Evolutionary conservation across 2,113 vertebrate species (phyloP), one percentile per base, ranked within the genome.

Genomic region (Cercopithecus mona): DNA sequence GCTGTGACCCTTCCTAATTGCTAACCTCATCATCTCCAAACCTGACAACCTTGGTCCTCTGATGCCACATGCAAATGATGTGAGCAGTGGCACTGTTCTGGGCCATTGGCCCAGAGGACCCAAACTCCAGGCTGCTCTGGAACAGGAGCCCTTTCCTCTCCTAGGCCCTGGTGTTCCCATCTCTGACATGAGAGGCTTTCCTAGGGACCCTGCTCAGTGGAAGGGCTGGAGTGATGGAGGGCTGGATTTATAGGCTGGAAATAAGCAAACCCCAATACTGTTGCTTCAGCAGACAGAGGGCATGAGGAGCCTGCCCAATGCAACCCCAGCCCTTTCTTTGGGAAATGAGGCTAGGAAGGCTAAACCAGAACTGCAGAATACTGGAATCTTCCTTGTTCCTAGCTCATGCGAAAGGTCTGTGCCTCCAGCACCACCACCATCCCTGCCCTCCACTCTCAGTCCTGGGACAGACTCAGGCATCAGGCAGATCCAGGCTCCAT

Each of bases 191-290:
- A 70, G 18, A 72, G 48, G 73, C 38, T 30, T 75, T 87, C 70
- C 45, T 22, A 64, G 38, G 50, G 35, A 76, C 20, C n/a, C 25
- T 93, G 80, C 45, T 55, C 45, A 22, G 32, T 23, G 50, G 27
- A 84, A 40, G 22, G 25, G 32, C 82, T 40, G 78, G 52, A 89
- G 72, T 50, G 45, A 75, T 2, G 25, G 35, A 72, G 52, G 43
- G n/a, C 25, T 52, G 5, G 38, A 79, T 75, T 76, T 84, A 90
- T 48, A 98, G 80, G 94, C 92, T 94, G 81, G 70, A 97, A 95
- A 90, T 96, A 91, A 97, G 96, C 98, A 98, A 98, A 98, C 94
- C 97, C 97, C 97, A 94, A 96, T 89, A 95, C 83, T 96, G 93
- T 88, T 97, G 97, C 97, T 97, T 97, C 95, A 91, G 97, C 32